Percentiles rank a stretch among this genome's conserved stretches.
phyloP scores from a whole-genome alignment of 2,888 invertebrate species.

The Lycophotia porphyrea region DNA sequence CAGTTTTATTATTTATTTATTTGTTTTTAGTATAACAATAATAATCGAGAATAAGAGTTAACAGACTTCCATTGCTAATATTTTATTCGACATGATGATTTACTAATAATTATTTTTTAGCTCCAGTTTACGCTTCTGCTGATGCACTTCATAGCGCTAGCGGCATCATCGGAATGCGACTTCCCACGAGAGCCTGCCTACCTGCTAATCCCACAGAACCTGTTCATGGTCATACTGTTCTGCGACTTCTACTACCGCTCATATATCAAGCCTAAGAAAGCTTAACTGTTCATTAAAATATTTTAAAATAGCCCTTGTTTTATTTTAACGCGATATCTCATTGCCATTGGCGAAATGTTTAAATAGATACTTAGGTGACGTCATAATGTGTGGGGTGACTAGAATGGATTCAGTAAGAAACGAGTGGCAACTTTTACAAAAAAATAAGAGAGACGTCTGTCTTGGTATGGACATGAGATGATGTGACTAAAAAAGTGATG shows the following conservation, averaged over 20 bases:
- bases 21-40: neutral
- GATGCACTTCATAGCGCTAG: constrained; percentile 86
- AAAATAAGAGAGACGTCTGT: neutral
- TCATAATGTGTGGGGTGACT: neutral
- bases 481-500: no score
- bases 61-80: neutral
- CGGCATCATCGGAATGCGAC: constrained; percentile 85
- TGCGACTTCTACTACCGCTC: constrained; percentile 92
- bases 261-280: constrained; percentile 83
- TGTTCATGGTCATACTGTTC: constrained; percentile 92
- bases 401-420: neutral
- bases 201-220: constrained; percentile 91
- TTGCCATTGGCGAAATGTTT: neutral
- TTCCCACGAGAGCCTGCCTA: constrained; percentile 89
- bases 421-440: neutral
- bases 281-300: constrained; percentile 37
- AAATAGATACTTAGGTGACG: no score
- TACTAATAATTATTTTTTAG: constrained; percentile 75
- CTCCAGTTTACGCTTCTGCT: constrained; percentile 91
- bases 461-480: neutral
- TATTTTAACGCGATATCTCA: neutral
- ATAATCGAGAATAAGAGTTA: neutral
- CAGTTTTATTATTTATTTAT: neutral
- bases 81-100: neutral
- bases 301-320: neutral